Evolutionary conservation across 2,113 vertebrate genomes (phyloP).

Genomic region (Piliocolobus tephrosceles): DNA sequence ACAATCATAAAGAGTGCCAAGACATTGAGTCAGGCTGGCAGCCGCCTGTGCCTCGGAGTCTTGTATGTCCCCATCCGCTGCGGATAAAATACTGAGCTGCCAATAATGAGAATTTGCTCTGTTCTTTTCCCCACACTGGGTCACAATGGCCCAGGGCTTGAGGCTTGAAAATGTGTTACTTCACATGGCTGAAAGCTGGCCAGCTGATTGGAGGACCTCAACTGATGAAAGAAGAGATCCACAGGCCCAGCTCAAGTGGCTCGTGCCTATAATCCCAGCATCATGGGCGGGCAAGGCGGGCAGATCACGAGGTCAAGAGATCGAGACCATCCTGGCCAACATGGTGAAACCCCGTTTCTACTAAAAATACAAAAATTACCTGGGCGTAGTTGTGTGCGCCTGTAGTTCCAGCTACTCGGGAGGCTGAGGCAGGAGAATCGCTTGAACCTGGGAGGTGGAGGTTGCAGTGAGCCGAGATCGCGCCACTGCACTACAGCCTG

Average conservation of each 20-base stretch:
- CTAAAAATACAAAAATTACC: not conserved
- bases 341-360: not conserved
- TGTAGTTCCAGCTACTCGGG: not conserved
- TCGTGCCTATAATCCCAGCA: not conserved
- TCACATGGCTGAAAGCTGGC: not conserved
- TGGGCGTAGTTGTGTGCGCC: not conserved
- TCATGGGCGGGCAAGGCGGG: not conserved
- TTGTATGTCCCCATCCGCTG: not conserved
- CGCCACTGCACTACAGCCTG: not conserved
- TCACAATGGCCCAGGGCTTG: not conserved
- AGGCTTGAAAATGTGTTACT: not conserved
- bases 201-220: not conserved
- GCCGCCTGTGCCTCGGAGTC: not conserved
- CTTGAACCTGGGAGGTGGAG: not conserved
- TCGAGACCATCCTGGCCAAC: not conserved
- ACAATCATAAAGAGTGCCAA: not conserved
- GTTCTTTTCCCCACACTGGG: not conserved
- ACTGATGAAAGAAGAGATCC: not conserved
- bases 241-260: not conserved
- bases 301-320: not conserved
- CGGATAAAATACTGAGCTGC: not conserved
- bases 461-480: not conserved
- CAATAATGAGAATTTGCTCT: not conserved
- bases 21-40: slow-evolving; percentile 7
- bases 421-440: not conserved